Evolutionary conservation across 2,113 vertebrate genomes (phyloP).

Genomic region (Odontesthes bonariensis): DNA sequence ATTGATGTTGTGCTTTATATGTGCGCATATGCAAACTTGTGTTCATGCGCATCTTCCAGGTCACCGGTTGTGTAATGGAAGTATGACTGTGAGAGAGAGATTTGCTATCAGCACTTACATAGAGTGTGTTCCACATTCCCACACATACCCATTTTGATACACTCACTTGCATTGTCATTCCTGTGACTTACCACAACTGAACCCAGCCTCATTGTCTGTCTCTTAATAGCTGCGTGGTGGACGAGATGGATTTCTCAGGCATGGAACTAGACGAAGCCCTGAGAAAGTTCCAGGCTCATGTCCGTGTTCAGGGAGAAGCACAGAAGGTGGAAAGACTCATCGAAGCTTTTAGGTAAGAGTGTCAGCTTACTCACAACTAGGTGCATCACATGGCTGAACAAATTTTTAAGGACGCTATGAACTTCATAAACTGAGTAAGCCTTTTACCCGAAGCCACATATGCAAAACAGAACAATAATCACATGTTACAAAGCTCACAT

Average conservation of each 20-base stretch:
- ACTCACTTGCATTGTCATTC: constrained; percentile 34
- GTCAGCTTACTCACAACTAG: constrained; percentile 32
- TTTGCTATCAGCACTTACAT: constrained; percentile 57
- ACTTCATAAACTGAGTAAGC: constrained; percentile 34
- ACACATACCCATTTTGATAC: neutral
- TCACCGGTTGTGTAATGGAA: constrained; percentile 66
- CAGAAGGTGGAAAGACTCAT: constrained; percentile 99
- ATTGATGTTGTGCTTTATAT: constrained; percentile 31
- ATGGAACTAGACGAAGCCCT: constrained; percentile 98
- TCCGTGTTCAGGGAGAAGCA: constrained; percentile 96
- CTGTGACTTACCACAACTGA: constrained; percentile 18
- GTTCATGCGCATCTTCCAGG: constrained; percentile 67
- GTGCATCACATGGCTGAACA: constrained; percentile 31
- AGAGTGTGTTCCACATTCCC: constrained; percentile 31
- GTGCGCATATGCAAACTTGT: constrained; percentile 36
- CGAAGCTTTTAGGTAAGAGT: constrained; percentile 96
- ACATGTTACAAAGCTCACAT: constrained; percentile 16
- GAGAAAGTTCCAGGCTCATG: constrained; percentile 98
- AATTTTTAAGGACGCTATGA: constrained; percentile 22
- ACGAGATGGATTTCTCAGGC: constrained; percentile 98
- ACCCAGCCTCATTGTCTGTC: constrained; percentile 17
- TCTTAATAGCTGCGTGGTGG: constrained; percentile 91
- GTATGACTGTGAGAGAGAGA: constrained; percentile 58
- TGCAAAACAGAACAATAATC: constrained; percentile 46
- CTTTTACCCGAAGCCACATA: constrained; percentile 45